Evolutionary conservation across 2,888 invertebrate species (phyloP).

Genomic region (Ferrisia virgata): DNA sequence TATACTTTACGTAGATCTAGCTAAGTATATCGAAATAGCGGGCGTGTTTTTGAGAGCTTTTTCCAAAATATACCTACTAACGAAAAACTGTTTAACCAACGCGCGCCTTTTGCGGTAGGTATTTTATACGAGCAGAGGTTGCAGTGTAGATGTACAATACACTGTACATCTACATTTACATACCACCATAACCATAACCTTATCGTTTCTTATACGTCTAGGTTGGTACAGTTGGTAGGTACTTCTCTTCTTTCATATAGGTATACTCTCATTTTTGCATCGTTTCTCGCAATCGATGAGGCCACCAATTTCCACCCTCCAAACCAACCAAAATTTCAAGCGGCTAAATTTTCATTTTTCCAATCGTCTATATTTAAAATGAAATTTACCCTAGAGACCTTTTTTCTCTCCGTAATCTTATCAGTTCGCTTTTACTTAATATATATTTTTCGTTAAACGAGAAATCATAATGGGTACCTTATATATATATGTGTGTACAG

Average conservation of each 20-base stretch:
- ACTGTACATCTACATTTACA: too few species aligned
- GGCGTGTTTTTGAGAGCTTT: not conserved
- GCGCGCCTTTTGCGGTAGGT: not conserved
- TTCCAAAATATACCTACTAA: not conserved
- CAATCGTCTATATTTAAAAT: not conserved
- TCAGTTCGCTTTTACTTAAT: not conserved
- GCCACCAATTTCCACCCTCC: not conserved
- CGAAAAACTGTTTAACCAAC: not conserved
- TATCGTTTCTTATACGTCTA: not conserved
- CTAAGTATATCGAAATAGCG: not conserved
- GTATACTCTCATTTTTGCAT: not conserved
- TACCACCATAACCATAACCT: not conserved
- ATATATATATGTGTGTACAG: too few species aligned
- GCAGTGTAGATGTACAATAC: not conserved
- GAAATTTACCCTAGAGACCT: not conserved
- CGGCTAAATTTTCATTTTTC: slow-evolving; percentile 3
- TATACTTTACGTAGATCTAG: too few species aligned
- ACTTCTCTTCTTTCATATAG: too few species aligned
- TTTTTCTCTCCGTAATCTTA: not conserved
- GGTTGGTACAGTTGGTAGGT: too few species aligned
- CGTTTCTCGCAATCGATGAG: not conserved
- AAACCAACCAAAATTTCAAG: not conserved
- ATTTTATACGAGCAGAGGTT: not conserved
- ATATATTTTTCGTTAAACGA: not conserved
- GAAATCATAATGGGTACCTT: too few species aligned